Evolutionary conservation across 1,140 invertebrate genomes (phyloP).

Genomic region (Hylaeus volcanicus): DNA sequence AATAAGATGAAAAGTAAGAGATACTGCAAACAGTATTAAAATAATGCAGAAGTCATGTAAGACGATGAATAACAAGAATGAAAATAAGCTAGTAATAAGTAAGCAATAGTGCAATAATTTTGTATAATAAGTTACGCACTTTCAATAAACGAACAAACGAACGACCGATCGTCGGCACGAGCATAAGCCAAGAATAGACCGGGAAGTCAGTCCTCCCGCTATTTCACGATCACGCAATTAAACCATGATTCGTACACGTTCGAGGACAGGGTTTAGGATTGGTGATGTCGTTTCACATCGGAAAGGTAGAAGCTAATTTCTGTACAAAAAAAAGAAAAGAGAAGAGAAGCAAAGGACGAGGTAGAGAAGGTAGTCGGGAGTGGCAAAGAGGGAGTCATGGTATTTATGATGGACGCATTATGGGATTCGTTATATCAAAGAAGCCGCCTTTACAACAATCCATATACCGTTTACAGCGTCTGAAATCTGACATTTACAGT

Average conservation of each 20-base stretch:
- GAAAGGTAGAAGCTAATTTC: conserved; percentile 41
- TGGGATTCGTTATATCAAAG: conserved; percentile 74
- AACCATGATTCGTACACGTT: conserved; percentile 39
- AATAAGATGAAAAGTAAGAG: no score
- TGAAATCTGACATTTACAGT: conserved; percentile 74
- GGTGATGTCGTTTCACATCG: conserved; percentile 46
- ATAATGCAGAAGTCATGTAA: no score
- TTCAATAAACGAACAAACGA: not conserved
- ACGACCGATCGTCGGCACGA: not conserved
- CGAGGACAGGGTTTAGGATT: conserved; percentile 40
- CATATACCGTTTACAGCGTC: conserved; percentile 77
- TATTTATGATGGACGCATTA: conserved; percentile 76
- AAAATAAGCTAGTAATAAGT: no score
- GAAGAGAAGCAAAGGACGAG: conserved; percentile 25
- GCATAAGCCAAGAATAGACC: not conserved
- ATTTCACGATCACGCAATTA: conserved; percentile 67
- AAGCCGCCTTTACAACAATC: conserved; percentile 76
- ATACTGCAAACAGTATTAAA: no score
- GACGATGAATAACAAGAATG: no score
- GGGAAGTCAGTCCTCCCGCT: conserved; percentile 42
- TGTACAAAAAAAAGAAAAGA: conserved; percentile 20
- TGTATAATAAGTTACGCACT: no score
- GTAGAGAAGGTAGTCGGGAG: conserved; percentile 18
- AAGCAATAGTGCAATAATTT: no score
- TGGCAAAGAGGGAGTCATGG: conserved; percentile 53